phyloP scores from a whole-genome alignment of 2,888 invertebrate genomes.

The Caenorhabditis sp. region DNA sequence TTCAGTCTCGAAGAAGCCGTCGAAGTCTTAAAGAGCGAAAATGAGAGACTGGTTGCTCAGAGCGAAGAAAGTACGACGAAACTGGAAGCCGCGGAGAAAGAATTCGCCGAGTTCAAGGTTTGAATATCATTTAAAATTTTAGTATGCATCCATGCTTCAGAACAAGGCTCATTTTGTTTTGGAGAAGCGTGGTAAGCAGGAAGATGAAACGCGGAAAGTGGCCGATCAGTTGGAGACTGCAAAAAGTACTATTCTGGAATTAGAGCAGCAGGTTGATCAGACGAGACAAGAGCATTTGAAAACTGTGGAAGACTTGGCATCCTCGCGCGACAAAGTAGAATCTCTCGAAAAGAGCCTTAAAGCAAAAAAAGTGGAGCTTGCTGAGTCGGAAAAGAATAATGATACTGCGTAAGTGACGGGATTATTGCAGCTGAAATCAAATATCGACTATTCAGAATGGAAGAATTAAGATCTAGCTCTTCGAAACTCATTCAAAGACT shows the following conservation, averaged over 20 bases:
- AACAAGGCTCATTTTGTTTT: constrained; percentile 52
- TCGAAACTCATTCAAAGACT: constrained; percentile 43
- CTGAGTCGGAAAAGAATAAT: constrained; percentile 23
- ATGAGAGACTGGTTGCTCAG: constrained; percentile 7
- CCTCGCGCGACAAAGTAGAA: constrained; percentile 5
- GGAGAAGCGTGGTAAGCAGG: constrained; percentile 45
- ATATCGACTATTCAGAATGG: constrained; percentile 37
- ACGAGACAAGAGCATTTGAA: constrained; percentile 35
- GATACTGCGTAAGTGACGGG: constrained; percentile 2
- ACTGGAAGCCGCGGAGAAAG: constrained; percentile 29
- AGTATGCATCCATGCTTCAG: too few species aligned
- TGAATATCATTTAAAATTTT: too few species aligned
- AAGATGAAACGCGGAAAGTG: constrained; percentile 24
- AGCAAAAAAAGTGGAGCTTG: constrained; percentile 1
- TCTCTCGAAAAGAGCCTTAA: constrained; percentile 21
- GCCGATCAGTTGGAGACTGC: constrained; percentile 33
- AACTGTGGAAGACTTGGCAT: constrained; percentile 27
- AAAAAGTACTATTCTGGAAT: constrained; percentile 5
- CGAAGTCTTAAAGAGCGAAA: constrained; percentile 31
- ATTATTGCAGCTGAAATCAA: too few species aligned
- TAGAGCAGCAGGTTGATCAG: constrained; percentile 24
- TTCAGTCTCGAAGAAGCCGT: constrained; percentile 56
- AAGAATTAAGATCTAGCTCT: constrained; percentile 38
- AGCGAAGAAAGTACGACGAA: constrained; percentile 24
- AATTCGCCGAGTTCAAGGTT: constrained; percentile 47